A percentile compares a stretch with the other conserved stretches of the same genome.
Evolutionary conservation across 2,113 vertebrate genomes (phyloP).

Genomic region (Menidia beryllina): DNA sequence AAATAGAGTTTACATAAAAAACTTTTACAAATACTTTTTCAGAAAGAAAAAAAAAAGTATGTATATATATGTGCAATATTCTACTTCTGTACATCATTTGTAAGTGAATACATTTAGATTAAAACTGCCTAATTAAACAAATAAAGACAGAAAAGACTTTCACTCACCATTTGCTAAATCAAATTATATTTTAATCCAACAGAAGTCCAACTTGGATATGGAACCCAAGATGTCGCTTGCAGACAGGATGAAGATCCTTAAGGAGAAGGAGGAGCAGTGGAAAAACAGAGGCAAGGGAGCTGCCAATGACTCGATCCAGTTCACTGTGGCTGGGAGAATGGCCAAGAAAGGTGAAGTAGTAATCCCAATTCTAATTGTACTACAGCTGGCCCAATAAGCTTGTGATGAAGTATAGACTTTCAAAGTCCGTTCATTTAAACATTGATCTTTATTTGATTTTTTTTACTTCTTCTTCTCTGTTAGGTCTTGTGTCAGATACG

Average conservation of each 20-base stretch:
- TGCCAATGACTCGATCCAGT: slow-evolving; percentile 84
- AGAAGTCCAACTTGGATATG: slow-evolving; percentile 74
- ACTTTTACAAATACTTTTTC: too few species aligned
- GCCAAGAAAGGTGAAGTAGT: slow-evolving; percentile 78
- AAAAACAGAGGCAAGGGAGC: slow-evolving; percentile 82
- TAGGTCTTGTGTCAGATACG: slow-evolving; percentile 78
- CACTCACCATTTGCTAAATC: background rate
- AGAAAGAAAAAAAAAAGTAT: too few species aligned
- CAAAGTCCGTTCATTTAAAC: too few species aligned
- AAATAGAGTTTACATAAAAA: too few species aligned
- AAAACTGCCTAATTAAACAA: too few species aligned
- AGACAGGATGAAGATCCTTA: slow-evolving; percentile 82
- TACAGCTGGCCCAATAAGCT: background rate
- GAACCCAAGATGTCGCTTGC: slow-evolving; percentile 77
- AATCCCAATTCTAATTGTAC: background rate
- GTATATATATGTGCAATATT: too few species aligned
- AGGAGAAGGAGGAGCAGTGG: slow-evolving; percentile 84
- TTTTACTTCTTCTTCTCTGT: background rate
- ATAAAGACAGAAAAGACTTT: too few species aligned
- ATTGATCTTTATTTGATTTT: background rate
- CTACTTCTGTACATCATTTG: too few species aligned
- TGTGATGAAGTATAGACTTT: too few species aligned
- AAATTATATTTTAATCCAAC: slow-evolving; percentile 12
- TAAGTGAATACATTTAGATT: too few species aligned
- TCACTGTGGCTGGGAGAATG: slow-evolving; percentile 86